A percentile compares a stretch with the other conserved stretches of the same genome.
Evolutionary conservation across 2,113 vertebrate genomes (phyloP).

Genomic region (Elgaria multicarinata): DNA sequence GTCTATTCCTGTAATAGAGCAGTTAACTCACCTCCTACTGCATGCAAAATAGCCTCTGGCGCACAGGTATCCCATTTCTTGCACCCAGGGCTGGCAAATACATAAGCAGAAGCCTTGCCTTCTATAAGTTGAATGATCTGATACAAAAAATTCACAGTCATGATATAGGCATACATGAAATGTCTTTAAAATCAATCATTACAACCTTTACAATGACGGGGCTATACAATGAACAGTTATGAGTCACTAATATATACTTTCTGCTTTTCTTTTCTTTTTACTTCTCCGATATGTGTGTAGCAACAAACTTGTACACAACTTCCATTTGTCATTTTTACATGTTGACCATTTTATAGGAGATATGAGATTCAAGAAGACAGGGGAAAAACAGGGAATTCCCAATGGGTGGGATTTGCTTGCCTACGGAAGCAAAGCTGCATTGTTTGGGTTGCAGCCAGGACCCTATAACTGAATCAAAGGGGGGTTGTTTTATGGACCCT

Average conservation of each 20-base stretch:
- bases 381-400: not conserved
- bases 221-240: not conserved
- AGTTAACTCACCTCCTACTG: conserved; percentile 88
- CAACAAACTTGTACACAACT: not conserved
- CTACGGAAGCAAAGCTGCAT: not conserved
- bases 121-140: conserved; percentile 96
- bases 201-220: not conserved
- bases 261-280: not conserved
- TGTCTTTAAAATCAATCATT: not conserved
- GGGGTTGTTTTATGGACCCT: not conserved
- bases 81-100: conserved; percentile 96
- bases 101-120: conserved; percentile 94
- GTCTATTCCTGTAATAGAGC: not conserved
- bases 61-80: conserved; percentile 99
- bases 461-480: not conserved
- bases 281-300: not conserved
- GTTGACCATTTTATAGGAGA: not conserved
- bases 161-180: not conserved
- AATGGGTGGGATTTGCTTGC: not conserved
- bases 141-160: conserved; percentile 2
- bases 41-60: conserved; percentile 92
- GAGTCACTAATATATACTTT: not conserved
- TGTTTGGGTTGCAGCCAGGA: too few species aligned
- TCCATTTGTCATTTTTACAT: not conserved
- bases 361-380: not conserved